phyloP scores from a whole-genome alignment of 2,888 invertebrate species.

The Eustalomyia histrio region DNA sequence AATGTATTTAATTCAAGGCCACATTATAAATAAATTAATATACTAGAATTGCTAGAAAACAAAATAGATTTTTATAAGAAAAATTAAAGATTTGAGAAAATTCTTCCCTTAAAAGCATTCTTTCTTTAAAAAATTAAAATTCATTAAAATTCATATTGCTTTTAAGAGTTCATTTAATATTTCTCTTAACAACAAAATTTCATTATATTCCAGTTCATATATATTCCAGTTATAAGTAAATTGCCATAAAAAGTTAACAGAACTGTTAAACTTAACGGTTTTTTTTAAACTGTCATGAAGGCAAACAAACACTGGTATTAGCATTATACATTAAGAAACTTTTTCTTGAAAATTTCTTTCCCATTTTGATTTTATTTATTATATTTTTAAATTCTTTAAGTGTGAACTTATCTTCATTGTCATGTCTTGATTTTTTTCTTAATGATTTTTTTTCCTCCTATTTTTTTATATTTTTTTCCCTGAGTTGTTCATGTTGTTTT shows the following conservation, averaged over 20 bases:
- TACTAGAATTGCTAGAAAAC: neutral
- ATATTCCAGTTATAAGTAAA: slow-evolving; percentile 18
- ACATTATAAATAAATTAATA: neutral
- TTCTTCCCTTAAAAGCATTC: neutral
- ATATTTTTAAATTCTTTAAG: slow-evolving; percentile 9
- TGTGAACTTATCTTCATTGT: slow-evolving; percentile 42
- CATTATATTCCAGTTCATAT: slow-evolving; percentile 7
- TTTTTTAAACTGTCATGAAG: too few relatives aligned
- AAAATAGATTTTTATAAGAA: neutral
- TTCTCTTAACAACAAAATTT: neutral
- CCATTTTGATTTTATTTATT: neutral
- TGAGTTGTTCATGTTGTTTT: neutral
- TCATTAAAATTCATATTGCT: neutral
- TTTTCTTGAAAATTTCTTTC: too few relatives aligned
- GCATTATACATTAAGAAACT: too few relatives aligned
- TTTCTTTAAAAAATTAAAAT: neutral
- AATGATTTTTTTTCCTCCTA: neutral
- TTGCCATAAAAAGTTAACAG: neutral
- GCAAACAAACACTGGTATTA: too few relatives aligned
- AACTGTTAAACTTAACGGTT: neutral
- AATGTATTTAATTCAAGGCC: slow-evolving; percentile 46
- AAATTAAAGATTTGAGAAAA: neutral
- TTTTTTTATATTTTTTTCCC: neutral
- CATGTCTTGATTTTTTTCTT: slow-evolving; percentile 23
- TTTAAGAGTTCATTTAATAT: neutral